Percentiles rank a stretch among this genome's conserved stretches.
These are phyloP conservation scores for Halcyon senegalensis DNA, from an alignment of 2,113 vertebrate genomes.

Conservation along the genomic window DNA sequence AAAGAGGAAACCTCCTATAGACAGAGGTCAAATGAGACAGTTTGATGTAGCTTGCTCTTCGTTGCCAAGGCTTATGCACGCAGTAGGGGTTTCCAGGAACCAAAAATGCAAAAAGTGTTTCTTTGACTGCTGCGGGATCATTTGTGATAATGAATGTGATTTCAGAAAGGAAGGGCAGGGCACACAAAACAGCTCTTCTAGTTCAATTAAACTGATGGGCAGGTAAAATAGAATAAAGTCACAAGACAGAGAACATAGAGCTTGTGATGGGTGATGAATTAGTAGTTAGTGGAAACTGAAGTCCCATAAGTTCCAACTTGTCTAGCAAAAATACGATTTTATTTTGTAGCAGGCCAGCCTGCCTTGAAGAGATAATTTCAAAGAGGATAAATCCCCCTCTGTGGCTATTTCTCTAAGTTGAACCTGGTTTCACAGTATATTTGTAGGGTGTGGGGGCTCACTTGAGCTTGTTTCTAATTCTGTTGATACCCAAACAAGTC, in stretches of 20 bases:
- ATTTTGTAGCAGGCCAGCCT: neutral
- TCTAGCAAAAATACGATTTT: neutral
- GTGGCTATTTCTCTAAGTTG: neutral
- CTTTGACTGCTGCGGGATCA: neutral
- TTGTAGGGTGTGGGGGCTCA: neutral
- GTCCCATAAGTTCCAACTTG: neutral
- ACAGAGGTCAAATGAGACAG: slow-evolving; percentile 13
- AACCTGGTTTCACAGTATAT: neutral
- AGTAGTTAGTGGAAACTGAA: neutral
- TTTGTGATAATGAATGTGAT: slow-evolving; percentile 5
- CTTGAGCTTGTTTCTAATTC: neutral
- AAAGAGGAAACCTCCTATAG: slow-evolving; percentile 21
- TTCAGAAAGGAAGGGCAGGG: neutral
- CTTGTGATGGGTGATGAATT: neutral
- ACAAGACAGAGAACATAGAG: neutral
- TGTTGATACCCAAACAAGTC: neutral
- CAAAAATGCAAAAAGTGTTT: neutral
- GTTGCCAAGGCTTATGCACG: neutral
- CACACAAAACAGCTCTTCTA: neutral
- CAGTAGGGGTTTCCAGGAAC: neutral
- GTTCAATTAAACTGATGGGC: slow-evolving; percentile 13
- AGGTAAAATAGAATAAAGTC: neutral
- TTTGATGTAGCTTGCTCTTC: slow-evolving; percentile 22
- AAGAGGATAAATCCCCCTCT: neutral
- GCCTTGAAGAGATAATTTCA: neutral